A percentile compares a stretch with the other conserved stretches of the same genome.
Conservation (phyloP, 2,113 vertebrate genomes). For the Gadus chalcogrammus region DNA sequence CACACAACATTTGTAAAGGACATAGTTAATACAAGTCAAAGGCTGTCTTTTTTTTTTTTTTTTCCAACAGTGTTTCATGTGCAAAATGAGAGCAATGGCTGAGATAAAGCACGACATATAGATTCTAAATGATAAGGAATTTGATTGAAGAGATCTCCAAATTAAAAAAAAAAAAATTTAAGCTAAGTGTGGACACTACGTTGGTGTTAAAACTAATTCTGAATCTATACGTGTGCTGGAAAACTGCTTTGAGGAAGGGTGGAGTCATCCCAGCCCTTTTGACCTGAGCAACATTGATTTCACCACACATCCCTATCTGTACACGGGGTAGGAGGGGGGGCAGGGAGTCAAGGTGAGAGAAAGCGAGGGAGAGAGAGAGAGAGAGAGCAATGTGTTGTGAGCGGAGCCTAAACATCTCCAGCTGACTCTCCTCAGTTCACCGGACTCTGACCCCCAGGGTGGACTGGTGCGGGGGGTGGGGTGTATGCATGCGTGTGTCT, state of each 20-base stretch:
- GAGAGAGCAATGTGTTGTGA: slow-evolving; percentile 11
- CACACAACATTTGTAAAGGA: slow-evolving; percentile 45
- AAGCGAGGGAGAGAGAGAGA: slow-evolving; percentile 9
- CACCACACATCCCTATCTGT: slow-evolving; percentile 62
- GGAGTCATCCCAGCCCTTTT: slow-evolving; percentile 55
- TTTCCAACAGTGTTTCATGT: slow-evolving; percentile 58
- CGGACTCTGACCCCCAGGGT: slow-evolving; percentile 22
- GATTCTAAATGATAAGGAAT: not conserved
- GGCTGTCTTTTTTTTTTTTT: slow-evolving; percentile 19
- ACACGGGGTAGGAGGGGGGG: slow-evolving; percentile 32
- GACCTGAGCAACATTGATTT: slow-evolving; percentile 71
- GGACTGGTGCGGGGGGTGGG: slow-evolving; percentile 6
- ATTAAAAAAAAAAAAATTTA: slow-evolving; percentile 24
- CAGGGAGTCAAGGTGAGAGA: too few relatives aligned
- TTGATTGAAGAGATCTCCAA: slow-evolving; percentile 33
- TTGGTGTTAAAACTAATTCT: slow-evolving; percentile 49
- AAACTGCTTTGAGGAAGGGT: slow-evolving; percentile 56
- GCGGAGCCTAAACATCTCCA: slow-evolving; percentile 30
- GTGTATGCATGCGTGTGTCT: slow-evolving; percentile 51
- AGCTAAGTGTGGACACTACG: slow-evolving; percentile 44
- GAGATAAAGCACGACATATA: slow-evolving; percentile 40
- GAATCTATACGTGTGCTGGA: slow-evolving; percentile 60
- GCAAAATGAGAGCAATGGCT: slow-evolving; percentile 68
- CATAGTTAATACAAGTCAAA: slow-evolving; percentile 47
- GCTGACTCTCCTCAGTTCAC: slow-evolving; percentile 28